These are phyloP conservation scores for Malurus leucopterus DNA, from an alignment of 2,797 vertebrate genomes.

Conservation along the genomic window DNA sequence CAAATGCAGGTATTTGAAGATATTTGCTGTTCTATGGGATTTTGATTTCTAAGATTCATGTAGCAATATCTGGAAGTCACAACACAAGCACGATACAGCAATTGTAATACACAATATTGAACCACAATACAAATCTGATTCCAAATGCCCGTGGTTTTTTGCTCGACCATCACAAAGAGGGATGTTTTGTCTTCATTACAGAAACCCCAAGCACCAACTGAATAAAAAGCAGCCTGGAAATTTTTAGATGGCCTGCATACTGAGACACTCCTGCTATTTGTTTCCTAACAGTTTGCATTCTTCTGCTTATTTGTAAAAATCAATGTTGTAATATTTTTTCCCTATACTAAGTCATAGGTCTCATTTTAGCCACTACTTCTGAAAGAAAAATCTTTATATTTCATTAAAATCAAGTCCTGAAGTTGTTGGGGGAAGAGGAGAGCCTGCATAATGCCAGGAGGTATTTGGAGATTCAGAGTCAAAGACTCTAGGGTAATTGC, in stretches of 20 bases:
- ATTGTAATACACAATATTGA: background rate
- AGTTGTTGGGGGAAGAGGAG: background rate
- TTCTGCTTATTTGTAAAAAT: background rate
- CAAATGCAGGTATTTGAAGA: background rate
- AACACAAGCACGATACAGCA: background rate
- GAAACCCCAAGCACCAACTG: background rate
- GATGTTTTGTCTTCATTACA: background rate
- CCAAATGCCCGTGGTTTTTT: fast-evolving
- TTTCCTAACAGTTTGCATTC: background rate
- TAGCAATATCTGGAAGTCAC: background rate
- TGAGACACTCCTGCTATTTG: background rate
- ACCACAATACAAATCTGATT: background rate
- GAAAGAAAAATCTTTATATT: background rate
- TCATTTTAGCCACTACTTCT: background rate
- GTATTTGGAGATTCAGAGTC: background rate
- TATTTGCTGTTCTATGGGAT: background rate
- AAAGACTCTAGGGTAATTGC: conserved; percentile 17
- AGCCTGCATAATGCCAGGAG: background rate
- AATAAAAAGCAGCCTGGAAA: background rate
- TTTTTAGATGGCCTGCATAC: background rate
- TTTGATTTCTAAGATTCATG: background rate
- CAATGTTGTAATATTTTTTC: background rate
- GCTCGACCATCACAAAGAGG: background rate
- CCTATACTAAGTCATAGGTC: background rate
- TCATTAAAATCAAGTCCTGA: background rate